Evolutionary conservation across 2,797 vertebrate genomes (phyloP).

Genomic region (Mormyrops attenuatus): DNA sequence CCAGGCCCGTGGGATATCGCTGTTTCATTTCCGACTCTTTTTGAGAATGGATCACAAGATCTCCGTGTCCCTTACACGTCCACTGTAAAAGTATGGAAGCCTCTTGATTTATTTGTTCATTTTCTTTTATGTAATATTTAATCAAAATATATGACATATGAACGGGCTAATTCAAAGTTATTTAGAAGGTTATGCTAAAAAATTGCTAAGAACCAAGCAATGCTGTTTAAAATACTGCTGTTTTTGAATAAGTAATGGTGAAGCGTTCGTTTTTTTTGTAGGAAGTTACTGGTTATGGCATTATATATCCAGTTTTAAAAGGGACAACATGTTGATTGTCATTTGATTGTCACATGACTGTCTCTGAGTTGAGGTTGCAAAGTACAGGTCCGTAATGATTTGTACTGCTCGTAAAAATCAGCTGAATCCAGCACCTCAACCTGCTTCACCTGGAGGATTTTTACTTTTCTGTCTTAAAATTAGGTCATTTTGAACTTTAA

Average conservation of each 20-base stretch:
- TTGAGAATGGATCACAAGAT: slow-evolving; percentile 29
- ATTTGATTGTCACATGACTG: not conserved
- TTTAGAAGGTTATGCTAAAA: not conserved
- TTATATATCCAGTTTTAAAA: not conserved
- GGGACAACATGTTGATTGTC: not conserved
- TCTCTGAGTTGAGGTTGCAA: not conserved
- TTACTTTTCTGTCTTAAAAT: not conserved
- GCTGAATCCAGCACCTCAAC: not conserved
- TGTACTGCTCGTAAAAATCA: not conserved
- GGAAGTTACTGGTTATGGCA: not conserved
- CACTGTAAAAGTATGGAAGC: slow-evolving; percentile 42
- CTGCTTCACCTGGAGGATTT: not conserved
- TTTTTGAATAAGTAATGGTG: not conserved
- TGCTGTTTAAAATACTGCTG: not conserved
- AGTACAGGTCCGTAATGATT: not conserved
- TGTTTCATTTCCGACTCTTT: slow-evolving; percentile 39
- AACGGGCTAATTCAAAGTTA: not conserved
- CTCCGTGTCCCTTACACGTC: slow-evolving; percentile 48
- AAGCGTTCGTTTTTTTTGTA: not conserved
- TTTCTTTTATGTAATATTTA: not conserved
- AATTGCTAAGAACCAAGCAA: not conserved
- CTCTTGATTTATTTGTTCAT: not conserved
- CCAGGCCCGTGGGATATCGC: slow-evolving; percentile 46
- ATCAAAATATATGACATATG: not conserved
- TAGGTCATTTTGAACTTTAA: not conserved